These are phyloP conservation scores for Ancistrus triradiatus DNA, from an alignment of 2,113 vertebrate genomes.

Conservation along the genomic window DNA sequence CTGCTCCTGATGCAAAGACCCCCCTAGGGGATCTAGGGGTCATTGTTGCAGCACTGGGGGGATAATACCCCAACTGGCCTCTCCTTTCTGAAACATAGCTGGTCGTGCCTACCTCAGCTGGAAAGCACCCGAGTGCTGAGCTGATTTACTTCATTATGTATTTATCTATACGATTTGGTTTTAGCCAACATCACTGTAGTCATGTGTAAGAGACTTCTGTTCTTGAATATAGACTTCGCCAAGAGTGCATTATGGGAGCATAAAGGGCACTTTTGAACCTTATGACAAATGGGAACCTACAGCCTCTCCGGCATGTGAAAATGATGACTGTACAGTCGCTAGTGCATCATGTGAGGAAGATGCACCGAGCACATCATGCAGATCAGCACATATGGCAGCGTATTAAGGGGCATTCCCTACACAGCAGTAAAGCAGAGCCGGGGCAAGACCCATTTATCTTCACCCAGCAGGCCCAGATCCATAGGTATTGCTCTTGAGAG, in stretches of 20 bases:
- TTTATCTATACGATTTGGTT: not conserved
- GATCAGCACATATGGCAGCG: constrained; percentile 1
- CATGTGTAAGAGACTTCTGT: not conserved
- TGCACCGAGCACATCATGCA: not conserved
- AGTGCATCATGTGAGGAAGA: not conserved
- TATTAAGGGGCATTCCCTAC: not conserved
- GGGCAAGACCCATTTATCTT: constrained; percentile 32
- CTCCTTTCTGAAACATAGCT: too few relatives aligned
- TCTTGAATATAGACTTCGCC: not conserved
- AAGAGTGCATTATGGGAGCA: not conserved
- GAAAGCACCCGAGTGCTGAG: too few relatives aligned
- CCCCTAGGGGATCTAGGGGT: too few relatives aligned
- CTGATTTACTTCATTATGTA: too few relatives aligned
- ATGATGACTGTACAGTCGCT: not conserved
- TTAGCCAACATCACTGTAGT: not conserved
- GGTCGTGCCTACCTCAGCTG: too few relatives aligned
- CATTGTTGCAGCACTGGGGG: too few relatives aligned
- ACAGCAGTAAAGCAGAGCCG: not conserved
- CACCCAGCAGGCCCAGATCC: constrained; percentile 11
- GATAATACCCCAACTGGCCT: too few relatives aligned
- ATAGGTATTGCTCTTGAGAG: constrained; percentile 14
- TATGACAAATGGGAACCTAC: not conserved
- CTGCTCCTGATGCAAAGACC: too few relatives aligned
- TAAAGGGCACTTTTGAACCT: not conserved
- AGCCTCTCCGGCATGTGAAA: not conserved